Base-by-base conservation (phyloP, 2,797 vertebrate genomes). In the Pangasius mekongensis region DNA sequence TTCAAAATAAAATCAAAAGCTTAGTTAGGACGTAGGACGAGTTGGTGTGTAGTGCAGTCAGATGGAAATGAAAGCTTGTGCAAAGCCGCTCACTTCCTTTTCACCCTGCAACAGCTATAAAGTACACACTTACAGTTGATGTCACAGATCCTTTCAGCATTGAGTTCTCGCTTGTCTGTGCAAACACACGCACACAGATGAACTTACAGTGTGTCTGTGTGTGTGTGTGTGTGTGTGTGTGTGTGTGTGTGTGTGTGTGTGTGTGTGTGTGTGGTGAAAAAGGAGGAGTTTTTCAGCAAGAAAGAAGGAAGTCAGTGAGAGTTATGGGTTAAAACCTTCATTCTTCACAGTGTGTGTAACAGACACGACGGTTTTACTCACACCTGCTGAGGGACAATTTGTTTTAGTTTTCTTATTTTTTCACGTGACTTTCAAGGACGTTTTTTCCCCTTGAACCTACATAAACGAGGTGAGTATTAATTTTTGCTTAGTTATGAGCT, bases 31-130 rank as follows among this genome's bases (percentile, higher is more conserved):
- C 66, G 62, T n/a, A 66, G n/a, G 60, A 20, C 2, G 9, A 10
- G 60, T 22, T 74, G 52, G 22, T 10, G 49, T 39, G 64, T 87
- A 16, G 22, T 74, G 81, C 56, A 62, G 56, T 30, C 22, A 14
- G 43, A 76, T 81, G 54, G 43, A 67, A 80, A 80, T 62, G 8
- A 33, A 30, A 89, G 52, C 33, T n/a, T 0, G 10, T 56, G 36
- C 73, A 30, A 81, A 47, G 76, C 84, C 9, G 1, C 22, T 22
- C 9, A 86, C 84, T 89, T 89, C 84, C 88, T 89, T 62, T 88
- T 71, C 8, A 22, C 58, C 47, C 27, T 74, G 84, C 77, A 64
- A 43, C 22, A 66, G 64, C 62, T 27, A 43, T 67, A 69, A 67
- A 54, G 33, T 73, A 22, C 66, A 52, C 27, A 62, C 43, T 73